A percentile compares a stretch with the other conserved stretches of the same genome.
Evolutionary conservation across 2,797 vertebrate genomes (phyloP).

Genomic region (Mormyrus hasselquistii): DNA sequence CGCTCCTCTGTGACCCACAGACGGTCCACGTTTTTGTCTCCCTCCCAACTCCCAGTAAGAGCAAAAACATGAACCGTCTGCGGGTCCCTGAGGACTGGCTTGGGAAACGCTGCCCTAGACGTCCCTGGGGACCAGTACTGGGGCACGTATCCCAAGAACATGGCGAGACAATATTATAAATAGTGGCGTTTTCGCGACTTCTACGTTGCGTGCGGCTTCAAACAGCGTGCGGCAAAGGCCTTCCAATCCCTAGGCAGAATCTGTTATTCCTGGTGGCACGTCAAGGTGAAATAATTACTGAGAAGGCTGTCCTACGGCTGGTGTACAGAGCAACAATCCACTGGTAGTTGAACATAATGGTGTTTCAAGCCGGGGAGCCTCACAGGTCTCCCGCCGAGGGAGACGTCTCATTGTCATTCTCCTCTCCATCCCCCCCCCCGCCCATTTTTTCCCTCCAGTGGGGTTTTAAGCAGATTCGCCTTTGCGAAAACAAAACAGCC

Average conservation of each 20-base stretch:
- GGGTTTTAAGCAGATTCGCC: slow-evolving; percentile 28
- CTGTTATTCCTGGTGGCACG: slow-evolving; percentile 7
- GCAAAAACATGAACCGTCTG: neutral
- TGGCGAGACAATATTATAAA: neutral
- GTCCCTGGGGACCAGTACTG: neutral
- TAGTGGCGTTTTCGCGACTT: neutral
- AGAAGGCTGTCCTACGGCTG: neutral
- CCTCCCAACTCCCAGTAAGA: neutral
- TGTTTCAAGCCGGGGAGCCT: neutral
- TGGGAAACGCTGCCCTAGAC: neutral
- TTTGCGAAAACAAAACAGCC: slow-evolving; percentile 35
- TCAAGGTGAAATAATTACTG: slow-evolving; percentile 6
- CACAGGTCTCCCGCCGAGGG: neutral
- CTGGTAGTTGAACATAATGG: neutral
- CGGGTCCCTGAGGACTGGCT: neutral
- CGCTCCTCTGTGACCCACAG: neutral
- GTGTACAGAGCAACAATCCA: neutral
- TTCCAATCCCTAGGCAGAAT: neutral
- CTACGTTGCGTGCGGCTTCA: neutral
- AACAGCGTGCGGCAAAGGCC: neutral
- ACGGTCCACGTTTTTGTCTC: neutral
- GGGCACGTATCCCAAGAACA: neutral
- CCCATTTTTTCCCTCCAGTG: neutral
- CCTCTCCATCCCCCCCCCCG: neutral
- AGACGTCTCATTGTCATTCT: neutral